A percentile compares a stretch with the other conserved stretches of the same genome.
Evolutionary conservation across 2,888 invertebrate species (phyloP).

Genomic region (Toxonevra muliebris): DNA sequence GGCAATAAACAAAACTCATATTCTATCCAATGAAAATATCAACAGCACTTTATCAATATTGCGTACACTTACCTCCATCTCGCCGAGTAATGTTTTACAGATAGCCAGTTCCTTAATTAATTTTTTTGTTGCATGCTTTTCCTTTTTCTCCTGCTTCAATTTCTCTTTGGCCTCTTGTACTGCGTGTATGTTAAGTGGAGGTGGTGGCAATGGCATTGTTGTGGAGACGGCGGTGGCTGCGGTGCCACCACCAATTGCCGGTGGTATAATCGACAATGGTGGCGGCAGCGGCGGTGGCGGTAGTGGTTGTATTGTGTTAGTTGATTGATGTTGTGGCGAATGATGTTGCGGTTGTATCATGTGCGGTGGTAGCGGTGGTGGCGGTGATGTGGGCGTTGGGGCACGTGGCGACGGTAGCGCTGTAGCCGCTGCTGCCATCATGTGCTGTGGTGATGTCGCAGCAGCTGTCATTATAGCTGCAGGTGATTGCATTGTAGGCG

Average conservation of each 20-base stretch:
- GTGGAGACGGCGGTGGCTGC: conserved; percentile 33
- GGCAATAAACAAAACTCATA: too few relatives aligned
- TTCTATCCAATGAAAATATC: too few relatives aligned
- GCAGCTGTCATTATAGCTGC: conserved; percentile 24
- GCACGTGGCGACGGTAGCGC: conserved; percentile 18
- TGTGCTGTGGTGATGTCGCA: conserved; percentile 39
- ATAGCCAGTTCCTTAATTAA: conserved; percentile 79
- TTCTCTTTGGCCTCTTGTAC: conserved; percentile 65
- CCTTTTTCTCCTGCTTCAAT: conserved; percentile 63
- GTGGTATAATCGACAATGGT: conserved; percentile 55
- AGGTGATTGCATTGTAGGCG: conserved; percentile 28
- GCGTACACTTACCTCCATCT: conserved; percentile 75
- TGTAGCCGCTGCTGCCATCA: background rate
- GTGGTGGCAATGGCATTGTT: conserved; percentile 47
- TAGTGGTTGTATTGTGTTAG: conserved; percentile 14
- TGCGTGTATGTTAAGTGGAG: conserved; percentile 57
- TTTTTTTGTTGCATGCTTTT: conserved; percentile 70
- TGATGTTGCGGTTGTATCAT: conserved; percentile 43
- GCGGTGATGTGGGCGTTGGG: conserved; percentile 54
- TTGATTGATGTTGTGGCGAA: conserved; percentile 39
- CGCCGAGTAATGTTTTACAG: conserved; percentile 82
- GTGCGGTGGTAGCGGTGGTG: conserved; percentile 52
- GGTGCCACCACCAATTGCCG: conserved; percentile 51
- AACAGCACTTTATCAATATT: conserved; percentile 6
- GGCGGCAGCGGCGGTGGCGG: conserved; percentile 42